Conservation (phyloP, 1,140 invertebrate species). For the Chironomus tepperi region DNA sequence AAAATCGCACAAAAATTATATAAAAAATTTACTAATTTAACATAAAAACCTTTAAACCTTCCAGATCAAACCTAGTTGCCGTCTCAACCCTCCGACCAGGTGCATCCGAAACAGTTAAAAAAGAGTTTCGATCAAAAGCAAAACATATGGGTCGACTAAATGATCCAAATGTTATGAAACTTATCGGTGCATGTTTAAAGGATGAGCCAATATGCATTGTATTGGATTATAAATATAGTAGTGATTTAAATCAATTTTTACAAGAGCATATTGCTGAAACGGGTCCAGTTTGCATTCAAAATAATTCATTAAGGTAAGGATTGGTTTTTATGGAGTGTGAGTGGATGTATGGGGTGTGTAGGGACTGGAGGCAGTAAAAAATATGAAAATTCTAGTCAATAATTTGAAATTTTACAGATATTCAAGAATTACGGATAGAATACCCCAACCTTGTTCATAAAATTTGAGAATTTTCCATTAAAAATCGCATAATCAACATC, state of each 20-base stretch:
- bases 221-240: constrained; percentile 49
- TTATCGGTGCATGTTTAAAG: constrained; percentile 68
- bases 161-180: constrained; percentile 66
- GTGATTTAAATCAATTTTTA: constrained; percentile 66
- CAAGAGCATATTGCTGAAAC: constrained; percentile 68
- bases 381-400: no score
- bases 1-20: no score
- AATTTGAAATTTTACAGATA: no score
- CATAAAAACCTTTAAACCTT: no score
- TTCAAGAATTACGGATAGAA: no score
- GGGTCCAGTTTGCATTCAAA: constrained; percentile 28
- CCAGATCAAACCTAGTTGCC: constrained; percentile 57
- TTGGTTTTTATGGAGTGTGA: no score
- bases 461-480: no score
- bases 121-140: constrained; percentile 60
- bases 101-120: constrained; percentile 49
- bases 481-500: no score
- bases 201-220: constrained; percentile 63
- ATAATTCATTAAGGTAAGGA: constrained; percentile 29
- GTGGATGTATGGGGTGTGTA: no score
- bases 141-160: constrained; percentile 60
- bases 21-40: no score
- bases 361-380: no score
- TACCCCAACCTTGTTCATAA: no score
- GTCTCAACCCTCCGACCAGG: constrained; percentile 62